Evolutionary conservation across 2,113 vertebrate genomes (phyloP).

Genomic region (Formicarius rufipectus): DNA sequence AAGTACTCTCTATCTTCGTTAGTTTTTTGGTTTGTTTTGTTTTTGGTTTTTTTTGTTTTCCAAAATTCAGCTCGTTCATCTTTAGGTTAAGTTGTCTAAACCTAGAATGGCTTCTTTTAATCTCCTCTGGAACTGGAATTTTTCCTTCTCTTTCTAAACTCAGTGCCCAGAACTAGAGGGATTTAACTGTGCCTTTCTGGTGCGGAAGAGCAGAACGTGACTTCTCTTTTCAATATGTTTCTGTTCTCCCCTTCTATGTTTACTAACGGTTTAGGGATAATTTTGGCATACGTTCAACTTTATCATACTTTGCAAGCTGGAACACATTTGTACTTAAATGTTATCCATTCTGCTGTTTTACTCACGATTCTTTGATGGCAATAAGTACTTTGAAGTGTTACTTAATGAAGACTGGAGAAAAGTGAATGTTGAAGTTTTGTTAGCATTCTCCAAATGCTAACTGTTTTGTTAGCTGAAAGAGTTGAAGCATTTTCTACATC

Average conservation of each 20-base stretch:
- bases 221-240: neutral
- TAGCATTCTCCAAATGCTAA: neutral
- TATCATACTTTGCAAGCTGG: neutral
- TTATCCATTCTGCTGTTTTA: neutral
- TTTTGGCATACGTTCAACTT: neutral
- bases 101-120: neutral
- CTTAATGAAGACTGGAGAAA: neutral
- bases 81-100: neutral
- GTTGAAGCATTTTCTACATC: neutral
- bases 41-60: neutral
- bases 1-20: neutral
- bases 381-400: neutral
- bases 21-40: neutral
- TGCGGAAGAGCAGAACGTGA: neutral
- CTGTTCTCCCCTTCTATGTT: neutral
- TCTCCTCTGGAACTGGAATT: neutral
- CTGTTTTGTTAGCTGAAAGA: too few species aligned
- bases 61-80: neutral
- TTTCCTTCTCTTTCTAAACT: neutral
- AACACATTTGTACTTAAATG: neutral
- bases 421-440: neutral
- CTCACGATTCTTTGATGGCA: neutral
- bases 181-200: neutral
- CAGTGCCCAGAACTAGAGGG: rapidly evolving
- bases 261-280: neutral